Evolutionary conservation across 2,888 invertebrate species (phyloP).

Genomic region (Lycia hirtaria): DNA sequence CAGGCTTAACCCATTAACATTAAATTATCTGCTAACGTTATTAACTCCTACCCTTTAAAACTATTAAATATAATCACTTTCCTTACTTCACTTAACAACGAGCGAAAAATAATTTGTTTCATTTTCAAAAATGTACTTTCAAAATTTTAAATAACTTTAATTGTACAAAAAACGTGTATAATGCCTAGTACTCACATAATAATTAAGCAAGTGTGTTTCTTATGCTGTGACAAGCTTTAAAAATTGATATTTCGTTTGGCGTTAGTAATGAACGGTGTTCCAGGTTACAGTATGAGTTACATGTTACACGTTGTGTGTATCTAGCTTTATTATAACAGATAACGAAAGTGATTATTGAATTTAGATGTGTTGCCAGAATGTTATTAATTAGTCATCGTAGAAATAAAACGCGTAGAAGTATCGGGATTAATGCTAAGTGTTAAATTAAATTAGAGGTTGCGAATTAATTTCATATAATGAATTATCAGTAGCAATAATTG

Average conservation of each 20-base stretch:
- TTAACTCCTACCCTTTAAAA: conserved; percentile 23
- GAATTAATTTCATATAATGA: not conserved
- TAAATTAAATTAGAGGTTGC: conserved; percentile 9
- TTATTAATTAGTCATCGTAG: conserved; percentile 7
- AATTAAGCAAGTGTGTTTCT: not conserved
- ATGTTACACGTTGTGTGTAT: not conserved
- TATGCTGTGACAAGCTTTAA: not conserved
- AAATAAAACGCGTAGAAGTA: conserved; percentile 8
- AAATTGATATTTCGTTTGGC: not conserved
- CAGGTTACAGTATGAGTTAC: not conserved
- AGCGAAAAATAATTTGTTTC: conserved; percentile 55
- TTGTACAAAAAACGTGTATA: conserved; percentile 14
- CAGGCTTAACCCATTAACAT: conserved; percentile 22
- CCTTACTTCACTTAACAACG: conserved; percentile 47
- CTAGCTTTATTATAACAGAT: conserved; percentile 27
- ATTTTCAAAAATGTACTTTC: conserved; percentile 66
- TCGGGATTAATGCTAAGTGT: conserved; percentile 6
- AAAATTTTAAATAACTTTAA: not conserved
- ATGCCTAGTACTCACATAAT: not conserved
- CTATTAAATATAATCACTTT: conserved; percentile 69
- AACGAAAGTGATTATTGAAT: conserved; percentile 67
- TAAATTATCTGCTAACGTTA: conserved; percentile 1
- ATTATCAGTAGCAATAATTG: too few relatives aligned
- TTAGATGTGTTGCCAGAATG: conserved; percentile 35
- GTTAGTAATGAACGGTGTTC: not conserved